Conservation (phyloP, 2,797 vertebrate species). For the Propithecus perrieri region DNA sequence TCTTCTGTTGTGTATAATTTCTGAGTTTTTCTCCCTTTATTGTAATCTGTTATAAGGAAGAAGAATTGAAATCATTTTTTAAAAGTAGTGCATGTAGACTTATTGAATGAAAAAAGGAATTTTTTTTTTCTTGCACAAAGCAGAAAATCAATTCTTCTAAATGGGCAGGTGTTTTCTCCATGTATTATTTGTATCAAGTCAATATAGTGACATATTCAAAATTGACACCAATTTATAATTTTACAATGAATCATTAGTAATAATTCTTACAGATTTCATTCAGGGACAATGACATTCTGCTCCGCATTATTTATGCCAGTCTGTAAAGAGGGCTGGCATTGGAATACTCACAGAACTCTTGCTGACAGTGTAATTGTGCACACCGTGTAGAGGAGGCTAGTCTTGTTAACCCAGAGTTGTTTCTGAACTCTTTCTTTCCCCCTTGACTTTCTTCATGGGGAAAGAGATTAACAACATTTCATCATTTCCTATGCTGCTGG, state of each 20-base stretch:
- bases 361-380: fast-evolving
- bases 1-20: not conserved
- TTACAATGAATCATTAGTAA: not conserved
- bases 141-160: not conserved
- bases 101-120: not conserved
- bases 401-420: not conserved
- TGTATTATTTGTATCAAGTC: not conserved
- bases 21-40: not conserved
- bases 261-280: not conserved
- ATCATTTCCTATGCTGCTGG: not conserved
- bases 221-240: not conserved
- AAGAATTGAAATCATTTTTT: not conserved
- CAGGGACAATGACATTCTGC: not conserved
- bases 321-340: not conserved
- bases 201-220: not conserved
- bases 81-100: not conserved
- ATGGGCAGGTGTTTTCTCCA: fast-evolving
- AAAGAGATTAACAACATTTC: not conserved
- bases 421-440: not conserved
- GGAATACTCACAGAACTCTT: not conserved
- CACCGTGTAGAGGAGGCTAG: fast-evolving
- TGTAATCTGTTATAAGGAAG: not conserved
- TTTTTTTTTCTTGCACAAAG: not conserved
- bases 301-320: not conserved
- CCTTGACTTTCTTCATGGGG: not conserved